Base-by-base conservation (phyloP, 2,113 vertebrate species). In the Donacobius atricapilla region DNA sequence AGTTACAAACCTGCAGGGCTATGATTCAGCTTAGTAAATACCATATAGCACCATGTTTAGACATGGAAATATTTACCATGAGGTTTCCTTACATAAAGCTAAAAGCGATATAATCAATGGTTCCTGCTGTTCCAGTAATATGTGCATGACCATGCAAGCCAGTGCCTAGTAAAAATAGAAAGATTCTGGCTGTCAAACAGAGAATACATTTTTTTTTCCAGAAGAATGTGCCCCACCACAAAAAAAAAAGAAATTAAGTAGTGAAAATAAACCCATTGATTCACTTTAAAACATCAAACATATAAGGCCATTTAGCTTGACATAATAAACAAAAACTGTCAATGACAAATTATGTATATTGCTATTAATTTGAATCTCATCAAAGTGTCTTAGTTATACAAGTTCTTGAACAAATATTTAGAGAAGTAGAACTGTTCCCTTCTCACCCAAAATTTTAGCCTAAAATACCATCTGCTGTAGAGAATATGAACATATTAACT, bases 131-230 rank as follows among this genome's bases (percentile, higher is more conserved):
- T 83, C 45, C 77, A 78, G n/a, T n/a, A 72, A n/a, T 30, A 33
- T 2, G 7, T 48, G 28, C 6, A 9, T 0, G 5, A 44, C 24
- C 3, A 2, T 40, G 40, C 20, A 66, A 73, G 64, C 37, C 39
- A 63, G 17, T n/a, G 10, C 13, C 68, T 30, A 50, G 39, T 33
- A 35, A 79, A 70, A 93, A 27, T 0, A 86, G 20, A n/a, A 58
- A 18, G 5, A 42, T 50, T 90, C 42, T 47, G 16, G 3, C 47
- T 88, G 40, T 40, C 44, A 83, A 47, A 33, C 6, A 72, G 10
- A 50, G 17, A 35, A 86, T 14, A 25, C 3, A 0, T 13, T 35
- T 15, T 23, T 47, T 50, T 31, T 64, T 44, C 10, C 15, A 48
- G 9, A 83, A 89, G 30, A 68, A 53, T 24, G 1, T 56, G 8